Evolutionary conservation across 1,140 invertebrate species (phyloP), one percentile per base, ranked within the genome.

Genomic region (Drosophila pruinosa): DNA sequence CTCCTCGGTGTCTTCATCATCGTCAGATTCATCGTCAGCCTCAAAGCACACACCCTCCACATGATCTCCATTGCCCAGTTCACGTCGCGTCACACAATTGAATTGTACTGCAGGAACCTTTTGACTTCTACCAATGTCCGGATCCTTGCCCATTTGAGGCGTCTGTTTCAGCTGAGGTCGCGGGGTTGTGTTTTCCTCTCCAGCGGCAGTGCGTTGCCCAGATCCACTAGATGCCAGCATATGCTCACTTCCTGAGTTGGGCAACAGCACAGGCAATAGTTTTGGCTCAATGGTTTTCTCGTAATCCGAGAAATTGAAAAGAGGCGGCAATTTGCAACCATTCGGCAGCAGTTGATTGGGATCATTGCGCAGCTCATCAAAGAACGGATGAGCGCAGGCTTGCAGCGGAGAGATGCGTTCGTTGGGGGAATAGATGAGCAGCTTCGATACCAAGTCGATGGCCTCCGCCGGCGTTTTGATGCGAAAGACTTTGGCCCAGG

Each of bases 401-500:
- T 50, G 52, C 21, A 89, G 1, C 0, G 83, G 83, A 0, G 75
- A 12, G 0, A 74, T 19, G 0, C 83, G 65, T 8, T 61, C 22
- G 4, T 68, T 71, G 17, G 83, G 83, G 0, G 78, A 65, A 19
- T 83, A 88, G 1, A 79, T 68, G 3, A 88, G 72, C 56, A 88
- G 61, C 38, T 88, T 83, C 6, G 83, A 89, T 4, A 88, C 83
- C 19, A 88, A 26, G 68, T 88, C 83, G 6, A 88, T 89, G 4
- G 83, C 83, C 34, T 88, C 83, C 0, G 75, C 17, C 0, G 75
- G 72, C 0, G 83, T 83, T 0, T 78, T 76, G 3, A 88, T 89
- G 41, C 83, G 63, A 34, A 88, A 88, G 0, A 99, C 98, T 95
- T 99, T 99, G 91, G 97, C 95, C 99, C 99, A 99, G 14, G 99